These are phyloP conservation scores for Nephrotoma appendiculata DNA, from an alignment of 2,888 invertebrate species.

Conservation along the genomic window DNA sequence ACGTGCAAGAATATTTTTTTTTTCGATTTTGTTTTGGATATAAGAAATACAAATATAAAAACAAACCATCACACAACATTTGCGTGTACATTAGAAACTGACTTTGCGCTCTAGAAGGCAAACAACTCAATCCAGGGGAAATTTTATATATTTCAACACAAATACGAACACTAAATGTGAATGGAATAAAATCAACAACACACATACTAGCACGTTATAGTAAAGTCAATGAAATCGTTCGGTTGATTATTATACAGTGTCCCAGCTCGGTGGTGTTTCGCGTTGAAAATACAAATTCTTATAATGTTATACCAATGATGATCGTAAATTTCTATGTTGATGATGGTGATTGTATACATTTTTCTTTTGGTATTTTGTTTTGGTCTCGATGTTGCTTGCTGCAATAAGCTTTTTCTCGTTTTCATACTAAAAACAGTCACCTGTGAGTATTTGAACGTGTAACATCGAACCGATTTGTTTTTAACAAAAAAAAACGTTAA, in stretches of 20 bases:
- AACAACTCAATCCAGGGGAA: not conserved
- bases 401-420: conserved; percentile 5
- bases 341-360: not conserved
- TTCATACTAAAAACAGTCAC: conserved; percentile 11
- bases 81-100: not conserved
- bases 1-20: not conserved
- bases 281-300: not conserved
- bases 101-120: not conserved
- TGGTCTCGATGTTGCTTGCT: conserved; percentile 6
- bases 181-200: not conserved
- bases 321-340: not conserved
- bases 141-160: not conserved
- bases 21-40: not conserved
- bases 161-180: not conserved
- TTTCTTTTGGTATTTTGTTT: not conserved
- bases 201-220: not conserved
- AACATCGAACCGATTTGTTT: conserved; percentile 9
- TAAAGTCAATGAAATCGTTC: not conserved
- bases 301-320: not conserved
- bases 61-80: not conserved
- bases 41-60: not conserved
- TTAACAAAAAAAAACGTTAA: not conserved
- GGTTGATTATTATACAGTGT: not conserved
- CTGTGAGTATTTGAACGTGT: conserved; percentile 12
- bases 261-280: not conserved